A percentile compares a stretch with the other conserved stretches of the same genome.
Conservation (phyloP, 2,113 vertebrate species). For the Thalassoma bifasciatum region DNA sequence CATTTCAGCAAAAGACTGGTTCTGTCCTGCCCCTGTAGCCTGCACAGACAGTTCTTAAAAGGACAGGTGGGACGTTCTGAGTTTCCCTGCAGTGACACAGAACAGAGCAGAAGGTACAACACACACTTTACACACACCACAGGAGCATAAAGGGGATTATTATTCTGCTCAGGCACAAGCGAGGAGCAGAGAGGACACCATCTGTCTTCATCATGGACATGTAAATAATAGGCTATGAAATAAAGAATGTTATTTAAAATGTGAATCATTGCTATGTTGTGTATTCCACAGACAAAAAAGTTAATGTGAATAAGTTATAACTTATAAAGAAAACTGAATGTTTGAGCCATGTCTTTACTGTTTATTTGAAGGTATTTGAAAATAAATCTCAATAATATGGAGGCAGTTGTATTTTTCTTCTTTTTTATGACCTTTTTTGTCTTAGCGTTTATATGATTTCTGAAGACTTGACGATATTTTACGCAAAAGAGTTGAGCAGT, state of each 20-base stretch:
- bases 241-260: constrained; percentile 82
- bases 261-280: constrained; percentile 64
- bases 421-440: background rate
- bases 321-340: constrained; percentile 72
- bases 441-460: background rate
- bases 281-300: constrained; percentile 62
- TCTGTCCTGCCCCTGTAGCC: constrained; percentile 1
- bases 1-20: constrained; percentile 4
- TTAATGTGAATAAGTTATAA: constrained; percentile 77
- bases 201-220: constrained; percentile 35
- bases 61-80: background rate
- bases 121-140: constrained; percentile 3
- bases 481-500: background rate
- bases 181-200: background rate
- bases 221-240: constrained; percentile 78
- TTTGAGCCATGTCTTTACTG: constrained; percentile 67
- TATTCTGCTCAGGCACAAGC: background rate
- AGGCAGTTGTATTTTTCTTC: background rate
- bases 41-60: background rate
- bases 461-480: background rate
- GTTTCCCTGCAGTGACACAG: background rate
- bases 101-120: background rate
- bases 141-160: background rate
- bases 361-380: constrained; percentile 63
- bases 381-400: constrained; percentile 58